These are phyloP conservation scores for Leptogaster cylindrica DNA, from an alignment of 2,888 invertebrate species.

Conservation along the genomic window DNA sequence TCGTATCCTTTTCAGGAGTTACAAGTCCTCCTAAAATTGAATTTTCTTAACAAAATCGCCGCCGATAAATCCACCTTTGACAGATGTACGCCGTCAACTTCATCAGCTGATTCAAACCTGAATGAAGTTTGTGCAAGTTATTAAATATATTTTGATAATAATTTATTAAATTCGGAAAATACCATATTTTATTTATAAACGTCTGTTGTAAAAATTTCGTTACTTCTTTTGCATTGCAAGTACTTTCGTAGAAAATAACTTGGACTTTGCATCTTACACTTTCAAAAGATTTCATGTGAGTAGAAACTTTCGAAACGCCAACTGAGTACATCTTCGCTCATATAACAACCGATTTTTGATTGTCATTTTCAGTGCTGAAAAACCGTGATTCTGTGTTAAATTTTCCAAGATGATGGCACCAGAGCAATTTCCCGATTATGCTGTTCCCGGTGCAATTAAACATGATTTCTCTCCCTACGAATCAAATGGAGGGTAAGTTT, in stretches of 20 bases:
- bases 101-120: background rate
- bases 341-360: background rate
- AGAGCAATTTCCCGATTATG: slow-evolving; percentile 59
- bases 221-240: no score
- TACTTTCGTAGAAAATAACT: no score
- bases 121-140: background rate
- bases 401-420: slow-evolving; percentile 39
- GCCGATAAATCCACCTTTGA: background rate
- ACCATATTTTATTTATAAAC: no score
- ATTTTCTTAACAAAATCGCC: background rate
- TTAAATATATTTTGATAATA: background rate
- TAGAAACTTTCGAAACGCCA: background rate
- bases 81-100: background rate
- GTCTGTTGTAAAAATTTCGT: no score
- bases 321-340: background rate
- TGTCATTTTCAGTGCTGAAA: slow-evolving; percentile 15
- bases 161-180: background rate
- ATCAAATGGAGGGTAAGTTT: slow-evolving; percentile 77
- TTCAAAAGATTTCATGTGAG: background rate
- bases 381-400: background rate
- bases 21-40: background rate
- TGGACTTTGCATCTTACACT: background rate
- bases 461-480: slow-evolving; percentile 72
- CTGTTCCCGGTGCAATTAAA: slow-evolving; percentile 61
- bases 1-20: no score